Conservation (phyloP, 1,140 invertebrate species). For the Chymomyza costata region DNA sequence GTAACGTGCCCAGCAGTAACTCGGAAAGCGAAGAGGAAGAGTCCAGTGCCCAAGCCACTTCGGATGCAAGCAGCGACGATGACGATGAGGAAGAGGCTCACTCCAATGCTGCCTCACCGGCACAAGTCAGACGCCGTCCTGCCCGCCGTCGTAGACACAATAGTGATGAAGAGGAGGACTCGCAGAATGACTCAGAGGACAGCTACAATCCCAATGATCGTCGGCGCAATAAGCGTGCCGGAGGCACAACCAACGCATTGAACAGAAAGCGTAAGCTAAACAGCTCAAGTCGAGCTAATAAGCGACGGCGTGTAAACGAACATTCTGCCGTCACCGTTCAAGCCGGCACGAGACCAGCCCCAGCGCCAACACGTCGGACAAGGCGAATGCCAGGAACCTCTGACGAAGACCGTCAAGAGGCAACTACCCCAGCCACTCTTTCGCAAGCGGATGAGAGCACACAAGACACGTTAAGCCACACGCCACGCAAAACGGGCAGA, state of each 20-base stretch:
- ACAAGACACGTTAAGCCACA: slow-evolving; percentile 50
- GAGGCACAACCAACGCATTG: slow-evolving; percentile 6
- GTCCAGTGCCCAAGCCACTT: slow-evolving; percentile 43
- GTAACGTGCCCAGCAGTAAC: slow-evolving; percentile 33
- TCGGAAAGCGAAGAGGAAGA: slow-evolving; percentile 49
- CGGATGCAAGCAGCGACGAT: slow-evolving; percentile 52
- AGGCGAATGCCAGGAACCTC: slow-evolving; percentile 49
- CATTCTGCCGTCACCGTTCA: slow-evolving; percentile 2
- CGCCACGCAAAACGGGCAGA: slow-evolving; percentile 50
- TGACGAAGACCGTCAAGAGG: slow-evolving; percentile 39
- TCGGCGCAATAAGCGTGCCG: slow-evolving; percentile 20
- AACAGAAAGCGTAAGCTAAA: slow-evolving; percentile 21
- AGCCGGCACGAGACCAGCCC: slow-evolving; percentile 11
- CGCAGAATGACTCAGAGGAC: slow-evolving; percentile 72
- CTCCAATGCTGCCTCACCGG: slow-evolving; percentile 39
- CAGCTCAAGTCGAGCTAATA: slow-evolving; percentile 11
- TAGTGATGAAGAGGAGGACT: slow-evolving; percentile 41
- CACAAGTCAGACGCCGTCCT: slow-evolving; percentile 36
- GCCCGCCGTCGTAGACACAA: slow-evolving; percentile 24
- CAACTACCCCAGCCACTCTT: slow-evolving; percentile 31
- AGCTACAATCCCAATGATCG: slow-evolving; percentile 74
- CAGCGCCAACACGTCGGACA: slow-evolving; percentile 29
- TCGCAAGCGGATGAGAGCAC: slow-evolving; percentile 66
- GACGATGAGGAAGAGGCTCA: slow-evolving; percentile 46
- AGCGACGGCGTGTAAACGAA: slow-evolving; percentile 25